Evolutionary conservation across 1,140 invertebrate species (phyloP), one percentile per base, ranked within the genome.

Genomic region (Euborellia annulipes): DNA sequence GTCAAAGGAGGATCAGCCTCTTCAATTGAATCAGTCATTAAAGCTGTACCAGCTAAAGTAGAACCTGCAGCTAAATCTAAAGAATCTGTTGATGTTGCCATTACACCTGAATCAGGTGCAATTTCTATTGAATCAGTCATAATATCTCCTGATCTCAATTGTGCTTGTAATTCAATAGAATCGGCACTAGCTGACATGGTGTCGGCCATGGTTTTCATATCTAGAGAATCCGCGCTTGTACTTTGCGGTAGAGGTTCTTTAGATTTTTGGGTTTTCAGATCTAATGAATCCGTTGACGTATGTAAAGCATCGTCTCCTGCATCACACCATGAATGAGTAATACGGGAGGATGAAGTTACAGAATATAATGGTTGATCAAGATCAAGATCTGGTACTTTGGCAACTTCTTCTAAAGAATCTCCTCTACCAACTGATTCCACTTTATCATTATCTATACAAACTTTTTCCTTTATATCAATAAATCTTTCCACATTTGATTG

Each of bases 401-500:
- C 59, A 17, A 68, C 66, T 54, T 69, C 66, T 53, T 68, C 66
- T 14, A 68, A 56, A 3, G 62, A 68, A 58, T 68, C 66, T 9
- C 64, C 65, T 45, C 64, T 50, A 27, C 65, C 65, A 36, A 67
- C 50, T 8, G 67, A 66, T 56, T 66, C 61, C 18, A 66, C 65
- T 53, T 63, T 66, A 45, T 66, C 64, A 2, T 20, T 43, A 27
- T 50, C 46, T n/a, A 68, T 67, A 22, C 23, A 70, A 58, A 41
- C 66, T 48, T 38, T 42, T 11, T 45, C 48, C 30, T 50, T 48
- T 27, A 11, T 27, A 9, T 49, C 62, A 19, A 74, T 72, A 39
- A 76, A 70, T 41, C 69, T 70, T 52, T 79, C 78, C 2, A 80
- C 76, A 58, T 81, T 82, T 13, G 66, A 68, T 59, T 78, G 76